Base-by-base conservation (phyloP, 2,888 invertebrate species). In the Drosophila barbarae region DNA sequence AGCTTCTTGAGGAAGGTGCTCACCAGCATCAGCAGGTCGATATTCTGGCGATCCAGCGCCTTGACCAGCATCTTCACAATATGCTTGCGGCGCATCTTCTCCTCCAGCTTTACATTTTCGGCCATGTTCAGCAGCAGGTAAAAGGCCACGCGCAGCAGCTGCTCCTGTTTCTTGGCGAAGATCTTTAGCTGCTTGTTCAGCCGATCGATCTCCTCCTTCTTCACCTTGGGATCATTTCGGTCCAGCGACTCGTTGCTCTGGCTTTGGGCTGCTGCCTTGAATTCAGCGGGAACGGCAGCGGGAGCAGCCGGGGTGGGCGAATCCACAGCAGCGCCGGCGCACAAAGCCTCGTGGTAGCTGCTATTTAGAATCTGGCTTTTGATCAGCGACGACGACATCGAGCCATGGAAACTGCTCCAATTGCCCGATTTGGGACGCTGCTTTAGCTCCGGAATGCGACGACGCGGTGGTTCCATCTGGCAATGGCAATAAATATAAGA, bases 1-100 rank as follows among this genome's bases (percentile, higher is more conserved):
- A 99, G 91, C 88, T 98, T 99, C 90, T 98, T 97, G 47, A 99
- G 91, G 90, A 99, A 99, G 26, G 97, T 97, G 21, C 97, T 93
- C 52, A 96, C 95, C 59, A 98, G 91, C 85, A 96, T 94, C 42
- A 98, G 91, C 30, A 98, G 91, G 89, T 98, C 98, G 71, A 94
- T 93, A 88, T 97, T 97, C 78, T 95, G 95, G 70, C 98, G 92
- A 83, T 98, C 97, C 88, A 99, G 91, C 10, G 96, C 94, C 85
- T 95, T 95, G 47, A 96, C 93, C 38, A 98, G 91, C 90, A 98
- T 93, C 38, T 94, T 94, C 5, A 97, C 95, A 72, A 98, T 93
- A 85, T 95, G 96, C 89, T 98, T 95, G 84, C 96, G 96, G 30
- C 96, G 93, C 96, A 99, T 99, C 91, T 99, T 99, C 90, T 97